phyloP scores from a whole-genome alignment of 2,888 invertebrate species.

The Dione vanillae region DNA sequence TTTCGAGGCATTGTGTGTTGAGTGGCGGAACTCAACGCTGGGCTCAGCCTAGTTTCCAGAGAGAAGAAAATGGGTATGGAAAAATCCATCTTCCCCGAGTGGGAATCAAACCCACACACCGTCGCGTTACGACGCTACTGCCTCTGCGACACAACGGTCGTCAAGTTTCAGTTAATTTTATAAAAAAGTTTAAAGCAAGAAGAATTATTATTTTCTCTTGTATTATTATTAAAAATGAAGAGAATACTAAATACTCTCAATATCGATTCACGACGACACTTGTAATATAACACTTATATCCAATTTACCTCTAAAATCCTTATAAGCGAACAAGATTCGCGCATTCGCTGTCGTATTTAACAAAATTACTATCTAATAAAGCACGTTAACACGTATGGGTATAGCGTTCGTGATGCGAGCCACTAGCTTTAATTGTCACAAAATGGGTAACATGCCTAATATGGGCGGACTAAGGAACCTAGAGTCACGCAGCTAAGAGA shows the following conservation, averaged over 20 bases:
- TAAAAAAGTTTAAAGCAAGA: too few species aligned
- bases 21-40: too few species aligned
- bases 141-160: too few species aligned
- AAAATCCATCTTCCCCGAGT: too few species aligned
- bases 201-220: neutral
- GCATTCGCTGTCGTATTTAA: conserved; percentile 47
- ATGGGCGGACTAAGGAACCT: conserved; percentile 42
- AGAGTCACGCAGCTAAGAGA: conserved; percentile 48
- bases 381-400: conserved; percentile 56
- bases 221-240: neutral
- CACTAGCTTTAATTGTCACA: conserved; percentile 65
- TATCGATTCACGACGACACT: conserved; percentile 11
- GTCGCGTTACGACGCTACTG: too few species aligned
- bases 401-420: conserved; percentile 62
- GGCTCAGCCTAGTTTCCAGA: too few species aligned
- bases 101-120: too few species aligned
- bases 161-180: too few species aligned
- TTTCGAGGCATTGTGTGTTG: too few species aligned
- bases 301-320: conserved; percentile 38
- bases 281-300: conserved; percentile 14
- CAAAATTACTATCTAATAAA: conserved; percentile 52
- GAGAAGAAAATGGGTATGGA: too few species aligned
- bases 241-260: conserved; percentile 4
- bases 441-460: conserved; percentile 55
- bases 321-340: conserved; percentile 40